Percentiles rank a stretch among this genome's conserved stretches.
phyloP scores from a whole-genome alignment of 2,113 vertebrate species.

The Ursus arctos region DNA sequence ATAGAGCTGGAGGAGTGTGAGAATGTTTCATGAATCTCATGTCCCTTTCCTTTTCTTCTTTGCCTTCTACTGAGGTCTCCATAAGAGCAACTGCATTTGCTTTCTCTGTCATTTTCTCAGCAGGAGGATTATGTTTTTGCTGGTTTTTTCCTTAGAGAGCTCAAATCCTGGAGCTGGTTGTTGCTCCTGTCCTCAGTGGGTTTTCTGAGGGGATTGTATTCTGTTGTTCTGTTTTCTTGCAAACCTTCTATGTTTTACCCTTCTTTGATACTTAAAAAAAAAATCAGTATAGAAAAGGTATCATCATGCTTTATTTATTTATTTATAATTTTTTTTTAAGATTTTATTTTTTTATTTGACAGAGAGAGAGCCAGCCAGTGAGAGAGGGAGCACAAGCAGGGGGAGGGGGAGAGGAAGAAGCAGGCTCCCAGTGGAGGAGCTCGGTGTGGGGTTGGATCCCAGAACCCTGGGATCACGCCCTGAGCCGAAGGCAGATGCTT shows the following conservation, averaged over 20 bases:
- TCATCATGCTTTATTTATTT: neutral
- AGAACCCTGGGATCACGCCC: too few relatives aligned
- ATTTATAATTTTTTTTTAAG: too few relatives aligned
- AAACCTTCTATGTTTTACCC: neutral
- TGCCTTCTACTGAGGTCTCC: neutral
- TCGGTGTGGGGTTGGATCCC: too few relatives aligned
- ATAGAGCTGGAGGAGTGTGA: neutral
- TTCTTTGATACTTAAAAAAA: slow-evolving; percentile 20
- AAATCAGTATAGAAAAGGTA: neutral
- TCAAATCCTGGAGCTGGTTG: neutral
- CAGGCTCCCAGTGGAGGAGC: too few relatives aligned
- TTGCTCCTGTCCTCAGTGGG: neutral
- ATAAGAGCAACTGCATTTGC: neutral
- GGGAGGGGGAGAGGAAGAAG: too few relatives aligned
- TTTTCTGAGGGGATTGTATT: neutral
- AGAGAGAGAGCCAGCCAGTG: too few relatives aligned
- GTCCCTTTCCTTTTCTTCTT: neutral
- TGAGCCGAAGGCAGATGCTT: too few relatives aligned
- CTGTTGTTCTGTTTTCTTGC: neutral
- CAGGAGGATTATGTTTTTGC: neutral
- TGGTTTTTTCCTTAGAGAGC: neutral
- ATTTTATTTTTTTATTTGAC: too few relatives aligned
- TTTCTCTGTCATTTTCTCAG: neutral
- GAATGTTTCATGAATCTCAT: neutral
- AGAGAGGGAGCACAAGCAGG: too few relatives aligned